Conservation (phyloP, 2,888 invertebrate genomes). For the Aleiodes alternator region DNA sequence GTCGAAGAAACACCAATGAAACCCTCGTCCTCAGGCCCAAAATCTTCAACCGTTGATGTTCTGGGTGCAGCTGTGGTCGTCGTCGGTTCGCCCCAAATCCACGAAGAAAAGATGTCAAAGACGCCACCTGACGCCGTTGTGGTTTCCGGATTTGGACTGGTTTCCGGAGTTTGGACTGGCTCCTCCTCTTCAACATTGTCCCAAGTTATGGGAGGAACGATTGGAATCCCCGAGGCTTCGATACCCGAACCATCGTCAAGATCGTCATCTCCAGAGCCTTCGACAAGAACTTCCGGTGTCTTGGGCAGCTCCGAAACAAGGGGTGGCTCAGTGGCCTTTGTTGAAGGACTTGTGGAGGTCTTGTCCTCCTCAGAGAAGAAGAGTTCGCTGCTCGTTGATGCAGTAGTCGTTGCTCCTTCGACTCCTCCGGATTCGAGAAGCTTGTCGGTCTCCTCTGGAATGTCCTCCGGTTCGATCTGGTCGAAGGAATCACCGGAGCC, state of each 20-base stretch:
- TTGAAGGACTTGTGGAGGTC: constrained; percentile 10
- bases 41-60: constrained; percentile 56
- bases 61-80: constrained; percentile 51
- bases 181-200: constrained; percentile 42
- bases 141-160: constrained; percentile 35
- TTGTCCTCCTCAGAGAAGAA: constrained; percentile 51
- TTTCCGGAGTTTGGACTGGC: constrained; percentile 33
- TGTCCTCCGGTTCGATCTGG: constrained; percentile 27
- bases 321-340: neutral
- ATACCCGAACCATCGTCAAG: constrained; percentile 75
- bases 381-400: constrained; percentile 33
- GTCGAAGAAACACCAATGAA: constrained; percentile 58
- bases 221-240: constrained; percentile 64
- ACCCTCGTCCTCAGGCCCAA: constrained; percentile 65
- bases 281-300: constrained; percentile 48
- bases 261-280: constrained; percentile 71
- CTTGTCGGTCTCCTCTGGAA: constrained; percentile 42
- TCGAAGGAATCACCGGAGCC: constrained; percentile 58
- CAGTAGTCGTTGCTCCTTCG: constrained; percentile 37
- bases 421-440: constrained; percentile 13
- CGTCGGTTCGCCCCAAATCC: constrained; percentile 53
- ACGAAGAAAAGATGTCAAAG: constrained; percentile 52
- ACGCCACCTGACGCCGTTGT: constrained; percentile 53
- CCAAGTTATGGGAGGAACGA: constrained; percentile 61
- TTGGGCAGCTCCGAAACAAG: neutral